Conservation (phyloP, 2,113 vertebrate species). For the Nannobrachium achirus region DNA sequence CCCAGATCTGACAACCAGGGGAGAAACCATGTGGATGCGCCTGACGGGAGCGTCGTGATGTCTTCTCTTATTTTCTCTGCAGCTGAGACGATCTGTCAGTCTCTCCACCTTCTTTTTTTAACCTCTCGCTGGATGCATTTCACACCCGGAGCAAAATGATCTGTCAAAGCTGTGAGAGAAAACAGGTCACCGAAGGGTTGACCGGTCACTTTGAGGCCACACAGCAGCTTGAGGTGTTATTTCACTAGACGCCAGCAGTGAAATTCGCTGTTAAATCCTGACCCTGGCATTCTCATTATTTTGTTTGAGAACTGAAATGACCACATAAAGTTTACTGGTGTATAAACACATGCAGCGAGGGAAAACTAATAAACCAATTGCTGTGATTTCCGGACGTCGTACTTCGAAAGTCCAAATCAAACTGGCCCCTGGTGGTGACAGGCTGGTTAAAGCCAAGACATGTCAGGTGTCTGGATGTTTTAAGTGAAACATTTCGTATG, state of each 20-base stretch:
- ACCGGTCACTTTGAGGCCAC: conserved; percentile 40
- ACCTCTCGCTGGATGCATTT: conserved; percentile 53
- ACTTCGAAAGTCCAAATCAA: too few relatives aligned
- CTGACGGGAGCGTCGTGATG: not conserved
- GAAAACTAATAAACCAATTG: too few relatives aligned
- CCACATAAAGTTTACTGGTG: conserved; percentile 7
- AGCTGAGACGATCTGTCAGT: conserved; percentile 23
- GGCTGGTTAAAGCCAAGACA: too few relatives aligned
- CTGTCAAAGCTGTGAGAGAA: conserved; percentile 15
- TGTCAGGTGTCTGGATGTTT: too few relatives aligned
- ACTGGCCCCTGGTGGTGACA: too few relatives aligned
- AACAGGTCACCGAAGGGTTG: not conserved
- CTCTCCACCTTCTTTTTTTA: conserved; percentile 26
- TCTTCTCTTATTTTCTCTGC: not conserved
- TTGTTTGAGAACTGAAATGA: not conserved
- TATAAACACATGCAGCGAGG: not conserved
- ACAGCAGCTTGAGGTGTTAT: conserved; percentile 17
- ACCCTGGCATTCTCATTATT: conserved; percentile 16
- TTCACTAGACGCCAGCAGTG: conserved; percentile 4
- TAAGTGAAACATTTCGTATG: too few relatives aligned
- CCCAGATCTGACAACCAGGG: not conserved
- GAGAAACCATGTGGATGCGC: not conserved
- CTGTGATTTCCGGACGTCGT: too few relatives aligned
- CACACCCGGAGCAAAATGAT: conserved; percentile 32
- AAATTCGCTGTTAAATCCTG: conserved; percentile 11